Conservation (phyloP, 1,140 invertebrate species). For the Lordiphosa collinella region DNA sequence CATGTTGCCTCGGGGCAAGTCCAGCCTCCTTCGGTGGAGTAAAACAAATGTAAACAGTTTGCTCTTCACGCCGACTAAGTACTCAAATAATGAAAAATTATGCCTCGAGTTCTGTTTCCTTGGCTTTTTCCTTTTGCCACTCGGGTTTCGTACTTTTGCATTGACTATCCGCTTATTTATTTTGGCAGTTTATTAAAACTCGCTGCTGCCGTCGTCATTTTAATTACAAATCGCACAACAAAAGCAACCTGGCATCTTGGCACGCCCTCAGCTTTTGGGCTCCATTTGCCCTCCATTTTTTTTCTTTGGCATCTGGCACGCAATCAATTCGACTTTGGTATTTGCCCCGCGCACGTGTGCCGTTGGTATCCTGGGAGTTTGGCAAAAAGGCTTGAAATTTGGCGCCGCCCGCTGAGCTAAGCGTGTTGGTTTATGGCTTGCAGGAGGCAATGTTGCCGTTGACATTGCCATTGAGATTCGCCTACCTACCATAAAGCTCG, state of each 20-base stretch:
- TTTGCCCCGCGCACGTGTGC: conserved; percentile 31
- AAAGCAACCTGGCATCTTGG: conserved; percentile 16
- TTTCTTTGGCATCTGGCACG: conserved; percentile 53
- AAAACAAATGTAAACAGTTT: conserved; percentile 72
- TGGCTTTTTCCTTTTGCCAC: conserved; percentile 1
- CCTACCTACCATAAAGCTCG: conserved; percentile 5
- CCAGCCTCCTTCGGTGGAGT: conserved; percentile 20
- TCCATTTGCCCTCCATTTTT: conserved; percentile 33
- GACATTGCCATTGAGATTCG: conserved; percentile 60
- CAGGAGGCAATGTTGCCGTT: conserved; percentile 17
- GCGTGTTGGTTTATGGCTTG: conserved; percentile 31
- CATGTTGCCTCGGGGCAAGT: conserved; percentile 27
- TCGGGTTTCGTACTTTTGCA: conserved; percentile 38
- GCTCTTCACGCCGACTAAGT: conserved; percentile 50
- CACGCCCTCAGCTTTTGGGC: conserved; percentile 14
- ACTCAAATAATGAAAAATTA: conserved; percentile 62
- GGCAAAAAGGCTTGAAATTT: conserved; percentile 24
- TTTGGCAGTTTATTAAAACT: conserved; percentile 72
- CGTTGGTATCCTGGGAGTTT: neutral
- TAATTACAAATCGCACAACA: conserved; percentile 59
- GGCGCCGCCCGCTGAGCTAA: neutral
- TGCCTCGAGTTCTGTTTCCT: conserved; percentile 21
- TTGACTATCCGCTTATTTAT: conserved; percentile 43
- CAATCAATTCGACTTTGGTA: conserved; percentile 63
- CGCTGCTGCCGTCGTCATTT: conserved; percentile 60